phyloP scores from a whole-genome alignment of 1,140 invertebrate species.

The Eulimnadia texana region DNA sequence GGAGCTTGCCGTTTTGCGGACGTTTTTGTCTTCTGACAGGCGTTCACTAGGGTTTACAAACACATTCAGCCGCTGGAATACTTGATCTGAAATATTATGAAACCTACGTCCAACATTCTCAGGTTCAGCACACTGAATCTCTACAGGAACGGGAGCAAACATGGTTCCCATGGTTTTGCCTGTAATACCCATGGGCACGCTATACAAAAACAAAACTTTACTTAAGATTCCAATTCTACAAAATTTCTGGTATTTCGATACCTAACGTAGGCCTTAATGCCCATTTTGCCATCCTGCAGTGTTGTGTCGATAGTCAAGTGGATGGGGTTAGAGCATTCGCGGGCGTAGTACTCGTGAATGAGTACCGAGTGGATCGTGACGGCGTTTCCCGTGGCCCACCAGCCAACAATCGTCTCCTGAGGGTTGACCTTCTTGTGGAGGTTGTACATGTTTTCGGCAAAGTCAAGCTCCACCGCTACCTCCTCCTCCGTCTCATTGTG shows the following conservation, averaged over 20 bases:
- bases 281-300: slow-evolving; percentile 61
- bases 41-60: slow-evolving; percentile 38
- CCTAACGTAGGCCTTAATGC: slow-evolving; percentile 74
- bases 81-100: slow-evolving; percentile 22
- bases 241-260: slow-evolving; percentile 24
- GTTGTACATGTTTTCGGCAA: slow-evolving; percentile 88
- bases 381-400: slow-evolving; percentile 93
- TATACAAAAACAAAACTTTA: slow-evolving; percentile 22
- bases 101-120: slow-evolving; percentile 51
- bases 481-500: slow-evolving; percentile 89
- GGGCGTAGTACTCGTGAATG: slow-evolving; percentile 92
- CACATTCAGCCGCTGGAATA: no score
- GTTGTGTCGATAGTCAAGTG: slow-evolving; percentile 89
- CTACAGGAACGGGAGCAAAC: slow-evolving; percentile 83
- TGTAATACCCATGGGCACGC: slow-evolving; percentile 63
- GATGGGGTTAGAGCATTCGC: slow-evolving; percentile 83
- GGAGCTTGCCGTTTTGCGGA: slow-evolving; percentile 38
- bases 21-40: slow-evolving; percentile 35
- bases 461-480: slow-evolving; percentile 88
- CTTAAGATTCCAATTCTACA: slow-evolving; percentile 1
- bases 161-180: slow-evolving; percentile 84
- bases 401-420: slow-evolving; percentile 83
- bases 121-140: slow-evolving; percentile 72
- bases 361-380: slow-evolving; percentile 92
- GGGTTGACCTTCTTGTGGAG: slow-evolving; percentile 82